A percentile compares a stretch with the other conserved stretches of the same genome.
Evolutionary conservation across 2,113 vertebrate genomes (phyloP).

Genomic region (Psettodes erumei): DNA sequence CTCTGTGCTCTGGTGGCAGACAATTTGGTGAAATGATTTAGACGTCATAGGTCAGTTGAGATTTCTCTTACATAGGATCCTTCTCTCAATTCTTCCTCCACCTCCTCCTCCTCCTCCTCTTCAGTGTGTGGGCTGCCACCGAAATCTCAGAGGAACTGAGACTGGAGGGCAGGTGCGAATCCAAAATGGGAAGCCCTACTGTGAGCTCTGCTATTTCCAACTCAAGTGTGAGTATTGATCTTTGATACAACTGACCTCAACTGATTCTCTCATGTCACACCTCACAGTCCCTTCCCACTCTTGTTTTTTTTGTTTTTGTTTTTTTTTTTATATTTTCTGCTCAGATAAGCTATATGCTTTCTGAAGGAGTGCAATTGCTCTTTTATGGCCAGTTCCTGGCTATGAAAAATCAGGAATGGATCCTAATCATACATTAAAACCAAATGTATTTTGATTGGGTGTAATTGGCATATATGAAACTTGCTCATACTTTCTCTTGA

Average conservation of each 20-base stretch:
- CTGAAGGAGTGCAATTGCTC: neutral
- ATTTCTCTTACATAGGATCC: neutral
- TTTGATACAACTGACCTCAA: neutral
- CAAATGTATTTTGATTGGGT: neutral
- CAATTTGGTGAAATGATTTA: conserved; percentile 28
- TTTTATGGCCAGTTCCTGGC: neutral
- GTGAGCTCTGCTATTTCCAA: conserved; percentile 91
- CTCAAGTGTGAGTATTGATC: conserved; percentile 86
- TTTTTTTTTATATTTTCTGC: neutral
- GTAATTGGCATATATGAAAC: neutral
- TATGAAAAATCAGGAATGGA: neutral
- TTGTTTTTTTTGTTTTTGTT: neutral
- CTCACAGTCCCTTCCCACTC: neutral
- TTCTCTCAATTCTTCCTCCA: conserved; percentile 35
- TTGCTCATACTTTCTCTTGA: neutral
- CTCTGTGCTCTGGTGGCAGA: conserved; percentile 35
- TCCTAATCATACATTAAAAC: neutral
- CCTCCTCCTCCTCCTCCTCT: neutral
- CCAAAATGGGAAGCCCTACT: conserved; percentile 89
- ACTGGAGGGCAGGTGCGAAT: conserved; percentile 91
- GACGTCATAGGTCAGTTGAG: conserved; percentile 21
- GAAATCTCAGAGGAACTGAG: conserved; percentile 85
- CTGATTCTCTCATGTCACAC: neutral
- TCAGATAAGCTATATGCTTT: neutral
- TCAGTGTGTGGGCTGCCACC: conserved; percentile 89